phyloP scores from a whole-genome alignment of 2,113 vertebrate species.

The Nesoenas mayeri region DNA sequence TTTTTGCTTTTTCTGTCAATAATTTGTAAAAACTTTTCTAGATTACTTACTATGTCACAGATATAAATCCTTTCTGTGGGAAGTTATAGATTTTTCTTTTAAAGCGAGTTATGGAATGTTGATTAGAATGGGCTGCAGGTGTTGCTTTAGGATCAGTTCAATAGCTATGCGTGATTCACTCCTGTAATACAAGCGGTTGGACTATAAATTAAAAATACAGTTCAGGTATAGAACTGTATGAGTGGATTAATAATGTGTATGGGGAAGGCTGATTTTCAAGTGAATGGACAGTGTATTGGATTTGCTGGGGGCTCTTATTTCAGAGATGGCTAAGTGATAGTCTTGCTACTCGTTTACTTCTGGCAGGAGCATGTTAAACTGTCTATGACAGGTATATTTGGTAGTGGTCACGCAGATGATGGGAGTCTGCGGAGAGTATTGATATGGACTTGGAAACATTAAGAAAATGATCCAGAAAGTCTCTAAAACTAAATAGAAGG shows the following conservation, averaged over 20 bases:
- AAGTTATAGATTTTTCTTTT: neutral
- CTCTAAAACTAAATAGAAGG: neutral
- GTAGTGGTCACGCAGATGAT: rapidly evolving
- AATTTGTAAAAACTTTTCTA: neutral
- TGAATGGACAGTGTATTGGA: neutral
- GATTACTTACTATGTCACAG: neutral
- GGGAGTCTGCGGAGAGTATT: neutral
- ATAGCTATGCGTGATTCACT: neutral
- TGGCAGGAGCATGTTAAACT: rapidly evolving
- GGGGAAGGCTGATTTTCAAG: neutral
- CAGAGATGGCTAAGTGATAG: neutral
- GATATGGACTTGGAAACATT: neutral
- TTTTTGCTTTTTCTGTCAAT: neutral
- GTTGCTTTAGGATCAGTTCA: neutral
- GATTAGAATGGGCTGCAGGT: neutral
- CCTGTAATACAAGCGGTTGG: neutral
- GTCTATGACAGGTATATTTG: rapidly evolving
- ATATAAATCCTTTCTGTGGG: neutral
- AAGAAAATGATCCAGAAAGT: neutral
- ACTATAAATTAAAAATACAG: neutral
- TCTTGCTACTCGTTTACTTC: neutral
- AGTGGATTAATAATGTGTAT: neutral
- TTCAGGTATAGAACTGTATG: rapidly evolving
- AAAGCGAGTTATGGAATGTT: neutral
- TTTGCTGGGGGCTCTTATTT: neutral